These are phyloP conservation scores for Andinoacara biseriatus DNA, from an alignment of 2,113 vertebrate genomes.

Conservation along the genomic window DNA sequence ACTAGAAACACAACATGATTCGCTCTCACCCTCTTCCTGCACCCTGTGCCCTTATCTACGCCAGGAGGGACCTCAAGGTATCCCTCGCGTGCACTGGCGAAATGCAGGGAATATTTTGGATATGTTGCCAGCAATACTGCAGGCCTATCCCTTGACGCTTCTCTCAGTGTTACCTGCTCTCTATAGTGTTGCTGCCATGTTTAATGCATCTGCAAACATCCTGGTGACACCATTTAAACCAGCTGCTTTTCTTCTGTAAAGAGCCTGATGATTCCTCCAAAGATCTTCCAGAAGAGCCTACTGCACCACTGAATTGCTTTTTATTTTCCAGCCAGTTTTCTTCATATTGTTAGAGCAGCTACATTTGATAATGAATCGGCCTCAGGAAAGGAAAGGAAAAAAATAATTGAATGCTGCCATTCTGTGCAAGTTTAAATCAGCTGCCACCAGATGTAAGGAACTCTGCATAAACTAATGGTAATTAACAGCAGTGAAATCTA, in stretches of 20 bases:
- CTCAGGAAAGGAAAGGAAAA: background rate
- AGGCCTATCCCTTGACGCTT: background rate
- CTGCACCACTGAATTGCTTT: background rate
- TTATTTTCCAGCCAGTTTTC: background rate
- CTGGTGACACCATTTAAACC: background rate
- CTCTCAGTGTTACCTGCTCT: no score
- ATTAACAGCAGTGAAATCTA: slow-evolving; percentile 15
- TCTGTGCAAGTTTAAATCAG: slow-evolving; percentile 1
- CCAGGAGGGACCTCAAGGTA: background rate
- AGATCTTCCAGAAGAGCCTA: background rate
- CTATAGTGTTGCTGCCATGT: no score
- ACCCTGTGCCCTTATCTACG: no score
- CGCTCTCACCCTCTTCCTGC: background rate
- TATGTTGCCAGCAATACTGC: background rate
- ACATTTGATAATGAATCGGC: slow-evolving; percentile 12
- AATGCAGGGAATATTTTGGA: background rate
- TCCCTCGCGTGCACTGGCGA: background rate
- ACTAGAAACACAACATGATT: slow-evolving; percentile 1
- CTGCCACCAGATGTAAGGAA: background rate
- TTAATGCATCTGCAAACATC: background rate
- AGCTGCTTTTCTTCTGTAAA: no score
- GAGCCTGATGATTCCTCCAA: background rate
- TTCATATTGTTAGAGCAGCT: background rate
- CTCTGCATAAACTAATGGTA: background rate
- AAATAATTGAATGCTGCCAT: background rate